Evolutionary conservation across 1,140 invertebrate genomes (phyloP), one percentile per base, ranked within the genome.

Genomic region (Phortica variegata): DNA sequence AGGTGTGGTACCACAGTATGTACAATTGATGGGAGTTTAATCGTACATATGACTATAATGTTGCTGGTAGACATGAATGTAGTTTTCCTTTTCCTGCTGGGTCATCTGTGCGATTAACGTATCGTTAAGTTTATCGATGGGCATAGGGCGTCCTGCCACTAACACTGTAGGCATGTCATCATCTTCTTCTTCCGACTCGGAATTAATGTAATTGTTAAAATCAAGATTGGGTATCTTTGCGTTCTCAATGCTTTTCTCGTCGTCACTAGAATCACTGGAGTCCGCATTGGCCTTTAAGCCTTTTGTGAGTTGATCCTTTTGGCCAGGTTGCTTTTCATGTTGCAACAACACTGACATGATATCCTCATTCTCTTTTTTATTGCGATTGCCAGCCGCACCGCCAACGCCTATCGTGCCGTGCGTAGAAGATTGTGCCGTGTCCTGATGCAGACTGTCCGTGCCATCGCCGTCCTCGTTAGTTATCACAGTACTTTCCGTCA

Each of bases 61-160:
- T 74, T 97, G 93, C 77, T 96, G 93, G 73, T 93, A 95, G 8
- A 92, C 83, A 77, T 93, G 87, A 59, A 96, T 96, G 75, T 97
- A 97, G 20, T 88, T 86, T 73, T 95, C 92, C 78, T 95, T 97
- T 75, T 98, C 94, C 15, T 86, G 78, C 3, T 90, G 86, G 10
- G 90, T 92, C 95, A 98, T 97, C 77, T 88, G 84, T 0, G 86
- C 85, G 54, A 97, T 93, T 58, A 95, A 79, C 43, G 87, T 84
- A 72, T 93, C 90, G 58, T 88, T 87, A 3, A 95, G 82, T 57
- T 90, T 87, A 72, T 82, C 80, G 17, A 83, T 66, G 1, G 90
- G 82, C 52, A 95, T 85, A 13, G 83, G 83, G 69, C 84, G 84
- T 34, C 87, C 87, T 39, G 88, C 91, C 12, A 97, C 90, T 50